Evolutionary conservation across 1,140 invertebrate genomes (phyloP).

Genomic region (Penaeus vannamei): DNA sequence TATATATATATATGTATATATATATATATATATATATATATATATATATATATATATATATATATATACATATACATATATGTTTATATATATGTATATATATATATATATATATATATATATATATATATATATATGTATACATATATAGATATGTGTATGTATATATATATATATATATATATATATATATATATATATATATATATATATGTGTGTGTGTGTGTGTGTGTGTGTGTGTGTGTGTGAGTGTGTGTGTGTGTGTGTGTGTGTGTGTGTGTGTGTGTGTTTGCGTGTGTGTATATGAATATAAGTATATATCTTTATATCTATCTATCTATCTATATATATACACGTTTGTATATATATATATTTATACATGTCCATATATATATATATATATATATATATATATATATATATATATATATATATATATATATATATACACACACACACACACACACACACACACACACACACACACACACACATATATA

Average conservation of each 20-base stretch:
- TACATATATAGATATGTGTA: too few species aligned
- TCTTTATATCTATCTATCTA: neutral
- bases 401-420: neutral
- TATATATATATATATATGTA: slow-evolving; percentile 16
- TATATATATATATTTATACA: neutral
- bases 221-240: too few species aligned
- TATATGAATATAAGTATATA: neutral
- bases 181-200: slow-evolving; percentile 9
- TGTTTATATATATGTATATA: slow-evolving; percentile 14
- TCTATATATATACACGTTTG: neutral
- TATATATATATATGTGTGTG: neutral
- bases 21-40: too few species aligned
- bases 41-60: too few species aligned
- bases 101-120: slow-evolving; percentile 16
- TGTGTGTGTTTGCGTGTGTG: too few species aligned
- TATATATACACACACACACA: neutral
- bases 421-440: neutral
- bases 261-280: too few species aligned
- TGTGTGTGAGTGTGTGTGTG: too few species aligned
- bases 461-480: slow-evolving; percentile 29
- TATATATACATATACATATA: too few species aligned
- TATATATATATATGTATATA: too few species aligned
- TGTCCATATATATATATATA: neutral
- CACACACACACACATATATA: neutral
- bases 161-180: neutral